Conservation (phyloP, 2,797 vertebrate species). For the Dromococcyx pavoninus region DNA sequence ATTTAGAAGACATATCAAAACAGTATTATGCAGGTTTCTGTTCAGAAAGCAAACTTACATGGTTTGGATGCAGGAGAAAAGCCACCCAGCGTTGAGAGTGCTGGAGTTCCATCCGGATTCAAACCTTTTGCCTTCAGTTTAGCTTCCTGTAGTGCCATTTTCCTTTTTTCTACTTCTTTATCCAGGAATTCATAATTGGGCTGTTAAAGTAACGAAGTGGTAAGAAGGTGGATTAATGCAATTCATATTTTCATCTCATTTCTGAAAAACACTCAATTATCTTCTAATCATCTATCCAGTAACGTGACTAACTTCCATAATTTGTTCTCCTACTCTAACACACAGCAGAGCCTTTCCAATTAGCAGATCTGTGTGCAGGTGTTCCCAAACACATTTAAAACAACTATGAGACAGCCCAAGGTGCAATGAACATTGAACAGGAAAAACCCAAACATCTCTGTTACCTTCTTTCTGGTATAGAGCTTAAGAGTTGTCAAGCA, state of each 20-base stretch:
- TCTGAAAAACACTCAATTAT: neutral
- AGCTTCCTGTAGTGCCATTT: conserved; percentile 91
- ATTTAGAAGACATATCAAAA: neutral
- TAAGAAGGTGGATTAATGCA: neutral
- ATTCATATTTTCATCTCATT: neutral
- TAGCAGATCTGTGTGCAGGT: fast-evolving
- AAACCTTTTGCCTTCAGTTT: conserved; percentile 98
- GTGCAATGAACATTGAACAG: neutral
- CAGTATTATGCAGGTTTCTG: neutral
- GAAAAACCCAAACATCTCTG: neutral
- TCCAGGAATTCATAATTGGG: conserved; percentile 96
- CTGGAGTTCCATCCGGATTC: conserved; percentile 97
- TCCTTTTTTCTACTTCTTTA: conserved; percentile 96
- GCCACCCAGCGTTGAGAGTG: conserved; percentile 89
- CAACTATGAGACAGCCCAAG: neutral
- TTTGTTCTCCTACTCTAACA: neutral
- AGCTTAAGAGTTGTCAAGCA: conserved; percentile 94
- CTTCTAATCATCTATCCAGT: neutral
- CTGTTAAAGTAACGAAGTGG: conserved; percentile 62
- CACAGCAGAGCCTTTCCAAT: neutral
- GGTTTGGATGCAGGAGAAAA: conserved; percentile 98
- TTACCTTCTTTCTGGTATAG: conserved; percentile 95
- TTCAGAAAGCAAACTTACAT: conserved; percentile 74
- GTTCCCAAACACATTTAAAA: neutral
- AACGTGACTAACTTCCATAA: fast-evolving